Conservation (phyloP, 2,888 invertebrate species). For the Blastobasis lacticolella region DNA sequence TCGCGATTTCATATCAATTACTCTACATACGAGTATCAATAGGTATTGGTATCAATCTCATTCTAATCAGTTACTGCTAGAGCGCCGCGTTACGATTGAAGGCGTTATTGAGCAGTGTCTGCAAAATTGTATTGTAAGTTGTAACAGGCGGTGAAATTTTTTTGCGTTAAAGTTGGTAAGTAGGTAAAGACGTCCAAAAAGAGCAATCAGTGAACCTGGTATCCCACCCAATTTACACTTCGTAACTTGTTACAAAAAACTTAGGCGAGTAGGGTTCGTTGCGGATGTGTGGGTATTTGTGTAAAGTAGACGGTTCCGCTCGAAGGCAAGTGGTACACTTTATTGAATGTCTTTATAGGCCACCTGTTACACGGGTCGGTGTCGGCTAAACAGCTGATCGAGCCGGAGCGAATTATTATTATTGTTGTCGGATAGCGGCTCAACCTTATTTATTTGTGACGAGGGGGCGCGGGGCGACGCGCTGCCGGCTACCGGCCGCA, state of each 20-base stretch:
- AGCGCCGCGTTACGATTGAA: too few species aligned
- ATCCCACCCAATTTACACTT: not conserved
- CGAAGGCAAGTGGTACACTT: constrained; percentile 69
- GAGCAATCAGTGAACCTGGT: too few species aligned
- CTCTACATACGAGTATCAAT: too few species aligned
- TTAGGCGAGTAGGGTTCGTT: constrained; percentile 18
- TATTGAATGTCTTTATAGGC: constrained; percentile 75
- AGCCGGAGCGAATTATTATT: constrained; percentile 65
- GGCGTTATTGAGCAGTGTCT: too few species aligned
- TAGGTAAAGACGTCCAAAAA: not conserved
- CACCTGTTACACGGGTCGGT: constrained; percentile 74
- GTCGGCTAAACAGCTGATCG: constrained; percentile 71
- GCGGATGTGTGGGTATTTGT: constrained; percentile 42
- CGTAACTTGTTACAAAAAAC: constrained; percentile 1
- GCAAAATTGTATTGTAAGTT: too few species aligned
- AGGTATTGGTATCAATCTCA: too few species aligned
- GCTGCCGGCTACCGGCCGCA: constrained; percentile 19
- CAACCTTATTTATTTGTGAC: constrained; percentile 66
- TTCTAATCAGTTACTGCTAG: too few species aligned
- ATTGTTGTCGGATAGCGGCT: constrained; percentile 64
- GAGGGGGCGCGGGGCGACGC: constrained; percentile 39
- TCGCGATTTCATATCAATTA: too few species aligned
- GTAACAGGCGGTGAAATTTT: too few species aligned
- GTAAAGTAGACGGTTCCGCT: constrained; percentile 62
- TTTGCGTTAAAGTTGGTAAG: not conserved